Base-by-base conservation (phyloP, 2,113 vertebrate species). In the Scortum barcoo region DNA sequence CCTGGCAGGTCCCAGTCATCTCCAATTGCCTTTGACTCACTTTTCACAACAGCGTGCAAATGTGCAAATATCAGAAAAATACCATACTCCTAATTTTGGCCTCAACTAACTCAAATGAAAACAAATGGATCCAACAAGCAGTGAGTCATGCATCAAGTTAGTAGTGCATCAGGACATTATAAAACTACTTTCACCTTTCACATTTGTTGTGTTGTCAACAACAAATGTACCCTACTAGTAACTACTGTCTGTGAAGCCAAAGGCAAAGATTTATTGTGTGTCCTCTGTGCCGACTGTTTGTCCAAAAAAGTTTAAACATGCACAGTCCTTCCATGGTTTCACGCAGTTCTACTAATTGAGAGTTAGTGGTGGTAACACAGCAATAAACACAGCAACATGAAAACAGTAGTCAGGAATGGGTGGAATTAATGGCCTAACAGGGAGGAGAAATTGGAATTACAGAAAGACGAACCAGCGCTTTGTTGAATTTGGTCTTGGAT, bases 11-110 rank as follows among this genome's bases (percentile, higher is more conserved):
- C 72, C 14, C 71, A 60, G 66, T 74, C 76, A 62, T 61, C 30
- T 51, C 56, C 62, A 61, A 33, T 7, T 67, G 57, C 33, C 44
- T 78, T 78, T 65, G 73, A 86, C 77, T 86, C 86, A 84, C 72
- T 85, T 71, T 61, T 80, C 28, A 67, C 80, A 72, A 61, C 72
- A 71, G 20, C 30, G 70, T 78, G 50, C 48, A 48, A 72, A 78
- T 60, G n/a, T 19, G 40, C 38, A 75, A 65, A 80, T 62, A 83
- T 74, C 50, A 1, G 4, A 76, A 22, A 56, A 72, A 40, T 57
- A 36, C 66, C n/a, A 13, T 42, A 17, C 9, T 38, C 24, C 38
- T 17, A 7, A 72, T 68, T 78, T 40, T n/a, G 69, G 28, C 33
- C 33, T 40, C 4, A 2, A 26, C n/a, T n/a, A 44, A 5, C 28